These are phyloP conservation scores for Rhodophaea formosa DNA, from an alignment of 2,888 invertebrate genomes.

Conservation along the genomic window DNA sequence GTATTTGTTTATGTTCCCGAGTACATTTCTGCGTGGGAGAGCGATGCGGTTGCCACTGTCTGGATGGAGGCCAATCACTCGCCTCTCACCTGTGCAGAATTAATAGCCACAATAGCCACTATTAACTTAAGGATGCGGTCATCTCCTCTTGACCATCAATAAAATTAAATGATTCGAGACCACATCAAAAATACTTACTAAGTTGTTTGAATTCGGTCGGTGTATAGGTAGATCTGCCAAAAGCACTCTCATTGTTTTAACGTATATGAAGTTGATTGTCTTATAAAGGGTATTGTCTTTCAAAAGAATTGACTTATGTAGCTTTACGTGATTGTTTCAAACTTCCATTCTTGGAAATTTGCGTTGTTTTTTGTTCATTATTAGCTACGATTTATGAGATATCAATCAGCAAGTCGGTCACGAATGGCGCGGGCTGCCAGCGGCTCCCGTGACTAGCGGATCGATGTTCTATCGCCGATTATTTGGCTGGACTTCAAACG, in stretches of 20 bases:
- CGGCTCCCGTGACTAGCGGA: conserved; percentile 39
- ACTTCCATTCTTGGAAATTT: conserved; percentile 22
- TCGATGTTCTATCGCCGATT: conserved; percentile 39
- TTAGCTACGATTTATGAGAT: conserved; percentile 20
- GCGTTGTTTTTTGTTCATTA: conserved; percentile 8
- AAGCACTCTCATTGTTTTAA: background rate
- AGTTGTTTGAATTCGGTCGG: background rate
- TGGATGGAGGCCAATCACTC: conserved; percentile 69
- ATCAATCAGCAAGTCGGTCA: conserved; percentile 27
- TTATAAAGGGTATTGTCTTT: background rate
- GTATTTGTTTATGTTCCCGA: conserved; percentile 57
- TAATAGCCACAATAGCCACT: conserved; percentile 48
- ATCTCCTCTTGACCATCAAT: background rate
- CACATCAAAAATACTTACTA: background rate
- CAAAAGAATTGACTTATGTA: background rate
- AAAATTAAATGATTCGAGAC: background rate
- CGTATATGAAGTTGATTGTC: conserved; percentile 1
- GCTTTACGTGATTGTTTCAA: background rate
- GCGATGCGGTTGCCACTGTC: conserved; percentile 45
- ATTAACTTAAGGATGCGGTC: conserved; percentile 31
- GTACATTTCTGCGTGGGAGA: conserved; percentile 55
- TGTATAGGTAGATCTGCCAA: background rate
- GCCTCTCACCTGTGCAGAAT: conserved; percentile 65
- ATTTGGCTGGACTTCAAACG: conserved; percentile 62
- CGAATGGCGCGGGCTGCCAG: conserved; percentile 38